Percentiles rank a stretch among this genome's conserved stretches.
Evolutionary conservation across 2,113 vertebrate genomes (phyloP).

Genomic region (Psophia crepitans): DNA sequence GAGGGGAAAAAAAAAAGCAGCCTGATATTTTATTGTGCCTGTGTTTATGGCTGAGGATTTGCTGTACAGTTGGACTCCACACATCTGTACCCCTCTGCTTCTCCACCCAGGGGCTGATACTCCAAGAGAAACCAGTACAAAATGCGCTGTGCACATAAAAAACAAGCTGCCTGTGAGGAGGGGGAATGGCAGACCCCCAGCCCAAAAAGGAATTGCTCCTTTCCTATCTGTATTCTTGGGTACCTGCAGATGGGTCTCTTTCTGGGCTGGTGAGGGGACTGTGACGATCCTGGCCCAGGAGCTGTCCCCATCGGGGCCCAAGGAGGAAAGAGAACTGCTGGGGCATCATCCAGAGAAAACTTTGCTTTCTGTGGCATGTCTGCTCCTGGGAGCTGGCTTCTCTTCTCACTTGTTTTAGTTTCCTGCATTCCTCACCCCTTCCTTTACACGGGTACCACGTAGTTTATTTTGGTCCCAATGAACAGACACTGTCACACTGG

Average conservation of each 20-base stretch:
- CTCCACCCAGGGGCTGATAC: not conserved
- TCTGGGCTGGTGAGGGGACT: not conserved
- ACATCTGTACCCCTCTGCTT: not conserved
- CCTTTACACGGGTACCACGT: not conserved
- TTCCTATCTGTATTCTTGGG: not conserved
- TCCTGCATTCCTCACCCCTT: not conserved
- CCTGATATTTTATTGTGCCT: not conserved
- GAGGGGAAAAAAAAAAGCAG: not conserved
- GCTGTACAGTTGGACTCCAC: not conserved
- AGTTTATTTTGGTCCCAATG: constrained; percentile 44
- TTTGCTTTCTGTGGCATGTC: not conserved
- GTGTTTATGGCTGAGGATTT: not conserved
- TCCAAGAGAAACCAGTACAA: not conserved
- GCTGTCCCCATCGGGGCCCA: not conserved
- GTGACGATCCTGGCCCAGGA: not conserved
- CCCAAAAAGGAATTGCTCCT: not conserved
- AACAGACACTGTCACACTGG: not conserved
- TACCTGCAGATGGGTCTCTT: not conserved
- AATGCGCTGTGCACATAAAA: not conserved
- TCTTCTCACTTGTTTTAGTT: not conserved
- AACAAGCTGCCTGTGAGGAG: not conserved
- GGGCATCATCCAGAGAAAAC: not conserved
- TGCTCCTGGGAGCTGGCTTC: not conserved
- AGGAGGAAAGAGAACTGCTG: not conserved
- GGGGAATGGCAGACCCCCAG: rapidly evolving